Base-by-base conservation (phyloP, 2,888 invertebrate species). In the Byasa hedistus region DNA sequence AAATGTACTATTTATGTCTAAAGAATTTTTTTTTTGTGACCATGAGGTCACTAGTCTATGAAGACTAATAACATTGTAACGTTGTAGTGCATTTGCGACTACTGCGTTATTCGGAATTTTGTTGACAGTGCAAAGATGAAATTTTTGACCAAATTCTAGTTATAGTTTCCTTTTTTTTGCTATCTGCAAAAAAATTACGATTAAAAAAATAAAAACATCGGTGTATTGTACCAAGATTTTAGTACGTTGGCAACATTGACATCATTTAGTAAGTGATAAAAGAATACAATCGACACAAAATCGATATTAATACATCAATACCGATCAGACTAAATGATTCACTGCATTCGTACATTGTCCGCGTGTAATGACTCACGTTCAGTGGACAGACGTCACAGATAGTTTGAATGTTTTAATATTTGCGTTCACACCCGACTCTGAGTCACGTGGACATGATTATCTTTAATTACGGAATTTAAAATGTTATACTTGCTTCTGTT, bases 271-370 rank as follows among this genome's bases (percentile, higher is more conserved):
- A 17, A 44, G 44, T 44, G 3, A 19, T 44, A 19, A 17, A 44
- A 4, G 19, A 19, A 17, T 19, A 4, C 0, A 15, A 15, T 44
- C 10, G 1, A 12, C 7, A 39, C 1, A 39, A 39, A 39, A 39
- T 15, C 44, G 1, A 44, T 44, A 15, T 44, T 15, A 44, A 19
- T 44, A 19, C 4, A 62, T 66, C 32, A 67, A 66, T 60, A 23
- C 60, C 63, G 64, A 23, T 59, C 72, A 71, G 71, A 70, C 73
- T 68, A 65, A 69, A 65, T 77, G 77, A 77, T 70, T 77, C 76
- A 76, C 69, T 67, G 69, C 19, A 44, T 44, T 44, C 44, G 15
- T 62, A 65, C 69, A 70, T 71, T 69, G 74, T 72, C 62, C 65
- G 65, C 23, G 15, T 21, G 55, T 44, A 60, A 19, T 65, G 61